Conservation (phyloP, 2,113 vertebrate genomes). For the Tenebrosternarchus preto region DNA sequence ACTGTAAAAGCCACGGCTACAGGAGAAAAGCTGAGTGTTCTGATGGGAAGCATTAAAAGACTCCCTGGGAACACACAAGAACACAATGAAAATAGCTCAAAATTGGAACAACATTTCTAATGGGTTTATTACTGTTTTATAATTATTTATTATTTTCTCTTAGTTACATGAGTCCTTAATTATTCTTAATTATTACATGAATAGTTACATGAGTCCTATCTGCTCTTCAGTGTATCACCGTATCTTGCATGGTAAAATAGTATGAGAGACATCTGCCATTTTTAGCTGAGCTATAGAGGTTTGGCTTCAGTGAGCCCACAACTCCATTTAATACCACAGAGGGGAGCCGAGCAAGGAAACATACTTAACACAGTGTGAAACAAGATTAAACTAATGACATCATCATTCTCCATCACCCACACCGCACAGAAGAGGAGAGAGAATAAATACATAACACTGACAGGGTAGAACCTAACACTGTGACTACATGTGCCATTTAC, state of each 20-base stretch:
- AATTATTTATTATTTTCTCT: background rate
- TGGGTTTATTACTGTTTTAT: background rate
- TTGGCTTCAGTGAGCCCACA: constrained; percentile 11
- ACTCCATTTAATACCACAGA: constrained; percentile 29
- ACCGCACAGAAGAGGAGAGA: background rate
- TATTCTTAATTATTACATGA: no score
- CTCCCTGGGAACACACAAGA: background rate
- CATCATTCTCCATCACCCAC: constrained; percentile 11
- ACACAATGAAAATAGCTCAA: background rate
- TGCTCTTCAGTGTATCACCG: background rate
- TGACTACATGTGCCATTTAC: no score
- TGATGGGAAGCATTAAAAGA: background rate
- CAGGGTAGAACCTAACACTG: background rate
- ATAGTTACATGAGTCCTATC: background rate
- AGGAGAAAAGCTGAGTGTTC: background rate
- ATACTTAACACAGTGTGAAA: constrained; percentile 43
- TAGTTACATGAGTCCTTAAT: background rate
- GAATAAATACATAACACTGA: background rate
- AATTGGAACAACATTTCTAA: background rate
- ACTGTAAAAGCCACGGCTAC: background rate
- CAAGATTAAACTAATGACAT: constrained; percentile 12
- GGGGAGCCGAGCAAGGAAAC: constrained; percentile 23
- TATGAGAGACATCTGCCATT: constrained; percentile 23
- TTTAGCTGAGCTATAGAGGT: constrained; percentile 24
- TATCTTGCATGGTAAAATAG: background rate